Base-by-base conservation (phyloP, 2,888 invertebrate species). In the Melitaea athalia region DNA sequence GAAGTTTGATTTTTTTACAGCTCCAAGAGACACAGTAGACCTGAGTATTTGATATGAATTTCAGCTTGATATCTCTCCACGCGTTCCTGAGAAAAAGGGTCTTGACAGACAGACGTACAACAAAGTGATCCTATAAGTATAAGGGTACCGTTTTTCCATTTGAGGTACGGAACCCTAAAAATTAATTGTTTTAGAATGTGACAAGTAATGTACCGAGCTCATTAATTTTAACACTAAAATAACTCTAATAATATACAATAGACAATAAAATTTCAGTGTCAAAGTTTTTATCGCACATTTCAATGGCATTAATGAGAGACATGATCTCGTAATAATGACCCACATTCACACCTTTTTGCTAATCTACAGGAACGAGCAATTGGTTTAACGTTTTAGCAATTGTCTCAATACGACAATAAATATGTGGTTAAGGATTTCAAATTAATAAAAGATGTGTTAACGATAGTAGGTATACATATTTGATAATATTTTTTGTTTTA, bases 271-370 rank as follows among this genome's bases (percentile, higher is more conserved):
- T 66, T 71, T 69, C 74, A 74, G 68, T 74, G 74, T 74, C 72
- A 72, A 69, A 64, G 71, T 72, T 72, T 69, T 65, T 72, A 63
- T 72, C 55, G 5, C 47, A 55, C 47, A 68, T 76, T 76, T 76
- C 70, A 74, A 73, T 75, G 73, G 57, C 78, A 84, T 78, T 77
- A 81, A 79, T 78, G 74, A 70, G 72, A 76, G 81, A 74, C 64
- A 62, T 70, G 68, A 69, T 75, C 75, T 72, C 71, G 72, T 75
- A 72, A 73, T 74, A 74, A 71, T 71, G 75, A 73, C 75, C 73
- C 66, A 72, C 70, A 74, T 76, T 85, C 85, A 75, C 88, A 89
- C 87, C 86, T 83, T 88, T 86, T 87, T 84, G 68, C 72, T 69
- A 63, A 71, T 72, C 70, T 63, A 59, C 64, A 65, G 66, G 64